Evolutionary conservation across 2,888 invertebrate species (phyloP), one percentile per base, ranked within the genome.

Genomic region (Arrhopalites spinosus): DNA sequence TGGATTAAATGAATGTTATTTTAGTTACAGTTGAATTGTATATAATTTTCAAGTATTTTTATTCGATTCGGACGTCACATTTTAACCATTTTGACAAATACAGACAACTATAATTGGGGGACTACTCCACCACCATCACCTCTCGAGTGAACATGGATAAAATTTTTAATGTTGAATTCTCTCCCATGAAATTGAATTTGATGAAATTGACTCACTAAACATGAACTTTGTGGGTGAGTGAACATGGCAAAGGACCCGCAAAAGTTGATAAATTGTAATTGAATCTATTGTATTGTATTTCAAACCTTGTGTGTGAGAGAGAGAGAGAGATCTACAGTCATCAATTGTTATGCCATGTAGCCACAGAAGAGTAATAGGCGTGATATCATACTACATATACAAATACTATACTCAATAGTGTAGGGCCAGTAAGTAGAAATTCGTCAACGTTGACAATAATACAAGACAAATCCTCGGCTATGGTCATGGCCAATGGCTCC

Each of bases 231-330:
- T 64, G 64, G 43, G 43, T 64, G 64, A 43, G 64, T 43, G 64
- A 64, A 23, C 30, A 43, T 23, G 7, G 25, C 13, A 59, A 59
- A 59, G 59, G 59, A 50, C 27, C 59, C 59, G 59, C 59, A 59
- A 59, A n/a, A 59, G 59, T 59, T 59, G 59, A 59, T 59, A 59
- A 59, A 59, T 59, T 59, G 59, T 59, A 59, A 59, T 59, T 59
- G 59, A 59, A 59, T 59, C 59, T 25, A 59, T 59, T 59, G 59
- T 59, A 59, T 59, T 59, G 59, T 53, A 53, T 23, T 11, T 3
- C 23, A 23, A 8, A 47, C 47, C 1, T 59, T 13, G 59, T 59
- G 25, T 59, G 20, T 59, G 23, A 25, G 59, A 25, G 20, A 25
- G 25, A 25, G 29, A 29, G 17, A 3, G 3, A 3, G 5, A 36